phyloP scores from a whole-genome alignment of 1,140 invertebrate genomes.

The Drosophila gunungcola region DNA sequence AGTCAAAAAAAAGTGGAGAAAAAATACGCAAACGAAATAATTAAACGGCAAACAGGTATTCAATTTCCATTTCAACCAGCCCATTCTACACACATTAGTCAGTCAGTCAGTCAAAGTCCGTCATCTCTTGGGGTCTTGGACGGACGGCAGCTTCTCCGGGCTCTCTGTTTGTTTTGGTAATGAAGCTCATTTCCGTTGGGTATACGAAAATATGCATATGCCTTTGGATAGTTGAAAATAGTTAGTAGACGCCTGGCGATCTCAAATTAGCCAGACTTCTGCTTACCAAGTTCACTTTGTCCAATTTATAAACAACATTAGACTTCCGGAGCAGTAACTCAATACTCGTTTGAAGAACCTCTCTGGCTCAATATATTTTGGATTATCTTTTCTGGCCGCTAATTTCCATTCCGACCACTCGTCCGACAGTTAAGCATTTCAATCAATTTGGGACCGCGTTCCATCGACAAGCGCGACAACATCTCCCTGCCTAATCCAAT shows the following conservation, averaged over 20 bases:
- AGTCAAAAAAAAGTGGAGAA: slow-evolving; percentile 67
- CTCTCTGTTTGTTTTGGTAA: slow-evolving; percentile 84
- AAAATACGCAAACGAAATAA: slow-evolving; percentile 83
- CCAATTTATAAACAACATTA: no score
- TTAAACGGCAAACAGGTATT: slow-evolving; percentile 82
- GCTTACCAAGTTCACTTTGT: not conserved
- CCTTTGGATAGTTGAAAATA: slow-evolving; percentile 39
- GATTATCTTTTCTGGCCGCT: slow-evolving; percentile 19
- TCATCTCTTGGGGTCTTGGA: slow-evolving; percentile 44
- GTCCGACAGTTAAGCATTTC: slow-evolving; percentile 51
- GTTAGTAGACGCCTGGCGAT: slow-evolving; percentile 18
- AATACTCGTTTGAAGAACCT: not conserved
- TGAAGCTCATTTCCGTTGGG: slow-evolving; percentile 83
- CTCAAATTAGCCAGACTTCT: slow-evolving; percentile 3
- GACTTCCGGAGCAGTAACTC: not conserved
- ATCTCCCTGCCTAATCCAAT: slow-evolving; percentile 60
- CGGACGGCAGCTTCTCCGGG: slow-evolving; percentile 10
- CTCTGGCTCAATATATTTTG: slow-evolving; percentile 4
- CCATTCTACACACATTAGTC: slow-evolving; percentile 78
- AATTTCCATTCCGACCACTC: slow-evolving; percentile 32
- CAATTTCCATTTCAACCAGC: slow-evolving; percentile 62
- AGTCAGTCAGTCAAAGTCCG: slow-evolving; percentile 60
- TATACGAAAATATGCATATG: slow-evolving; percentile 68
- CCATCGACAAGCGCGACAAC: slow-evolving; percentile 30
- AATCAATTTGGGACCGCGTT: slow-evolving; percentile 44